Base-by-base conservation (phyloP, 2,888 invertebrate species). In the Heliconius ismenius region DNA sequence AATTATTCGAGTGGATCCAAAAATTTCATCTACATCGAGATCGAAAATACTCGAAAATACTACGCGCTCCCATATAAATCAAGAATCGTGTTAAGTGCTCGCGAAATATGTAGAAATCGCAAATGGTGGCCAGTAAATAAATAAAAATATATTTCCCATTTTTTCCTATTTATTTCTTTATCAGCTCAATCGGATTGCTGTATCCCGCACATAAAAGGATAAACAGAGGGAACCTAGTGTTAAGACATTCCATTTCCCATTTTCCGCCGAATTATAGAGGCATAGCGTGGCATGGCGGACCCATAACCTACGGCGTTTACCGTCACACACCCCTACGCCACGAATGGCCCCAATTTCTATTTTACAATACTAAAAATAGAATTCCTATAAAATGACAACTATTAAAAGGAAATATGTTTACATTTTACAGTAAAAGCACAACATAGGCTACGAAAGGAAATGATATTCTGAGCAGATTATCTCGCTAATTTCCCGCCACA, bases 391-490 rank as follows among this genome's bases (percentile, higher is more conserved):
- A 39, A 68, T 68, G 62, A 39, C 60, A 64, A 70, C 54, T 76
- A 68, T 24, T 49, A 73, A 74, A 49, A 62, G 78, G 86, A 88
- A 86, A 89, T 89, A 89, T 89, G 86, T 80, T 81, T 82, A 88
- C 86, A 86, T 81, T 80, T 81, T 80, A 80, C 36, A 58, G 54
- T 36, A 70, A 83, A 84, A 86, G 83, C 85, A 82, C 82, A 82
- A 81, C 83, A 82, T 84, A 83, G 84, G 82, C 82, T 83, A 82
- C 81, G 82, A 86, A 81, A 88, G 92, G 91, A 92, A 92, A 92
- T 92, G 85, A 88, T 90, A 84, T 88, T 88, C 88, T 87, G 88
- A 91, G 88, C 83, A 88, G 89, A 90, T 92, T 92, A 90, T 84
- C 84, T 81, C 86, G 87, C 87, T 91, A 90, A 92, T 92, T 90